Base-by-base conservation (phyloP, 1,140 invertebrate genomes). In the Rhagoletis pomonella region DNA sequence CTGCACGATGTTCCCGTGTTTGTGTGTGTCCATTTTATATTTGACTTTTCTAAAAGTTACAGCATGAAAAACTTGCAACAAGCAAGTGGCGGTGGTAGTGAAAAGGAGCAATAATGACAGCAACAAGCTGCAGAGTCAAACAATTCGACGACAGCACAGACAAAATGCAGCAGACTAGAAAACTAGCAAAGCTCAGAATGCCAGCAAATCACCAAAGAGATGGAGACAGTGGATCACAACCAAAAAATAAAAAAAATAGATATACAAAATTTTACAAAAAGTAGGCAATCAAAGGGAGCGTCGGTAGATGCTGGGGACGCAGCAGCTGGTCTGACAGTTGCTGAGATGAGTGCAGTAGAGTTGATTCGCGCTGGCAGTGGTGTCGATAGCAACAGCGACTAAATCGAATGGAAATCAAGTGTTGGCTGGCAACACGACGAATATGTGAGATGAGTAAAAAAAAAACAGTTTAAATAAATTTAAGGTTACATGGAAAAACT, bases 91-190 rank as follows among this genome's bases (percentile, higher is more conserved):
- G 47, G 47, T 17, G 9, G 17, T 29, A 9, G 12, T 69, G 10
- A 14, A 69, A 55, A 50, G 17, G 19, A 19, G 73, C 1, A 17
- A n/a, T 81, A 14, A 19, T 39, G 10, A 4, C 60, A 62, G 60
- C 60, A 62, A 62, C 60, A 62, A 62, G 60, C 60, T 14, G 17
- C 4, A 62, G 29, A 4, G 73, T 55, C 44, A 2, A 50, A 55
- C 14, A 29, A 29, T 29, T 29, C 47, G 47, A 50, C 73, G 55
- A 14, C 14, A 3, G 29, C n/a, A 19, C 47, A 81, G 47, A 50
- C 73, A 42, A 81, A 55, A 81, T 47, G 50, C 73, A 81, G 47
- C 47, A 81, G 73, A 81, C 73, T 81, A 81, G 73, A 81, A 81
- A 81, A 81, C 73, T 55, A 55, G 47, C 73, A 81, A 81, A 81